Evolutionary conservation across 2,888 invertebrate genomes (phyloP).

Genomic region (Copidosoma aretas): DNA sequence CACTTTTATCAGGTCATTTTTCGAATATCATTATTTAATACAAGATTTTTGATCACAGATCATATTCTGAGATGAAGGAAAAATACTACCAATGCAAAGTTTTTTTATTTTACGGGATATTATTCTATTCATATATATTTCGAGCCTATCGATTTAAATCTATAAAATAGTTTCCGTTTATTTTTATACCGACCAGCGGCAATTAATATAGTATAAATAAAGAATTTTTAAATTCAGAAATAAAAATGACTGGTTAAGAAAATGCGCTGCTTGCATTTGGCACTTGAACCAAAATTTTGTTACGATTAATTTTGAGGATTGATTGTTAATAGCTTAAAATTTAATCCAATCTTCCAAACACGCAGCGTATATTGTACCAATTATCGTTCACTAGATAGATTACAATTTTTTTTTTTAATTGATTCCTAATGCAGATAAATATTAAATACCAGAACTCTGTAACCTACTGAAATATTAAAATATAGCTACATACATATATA

Average conservation of each 20-base stretch:
- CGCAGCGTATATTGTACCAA: background rate
- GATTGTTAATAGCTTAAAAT: background rate
- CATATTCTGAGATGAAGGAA: conserved; percentile 10
- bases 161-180: no score
- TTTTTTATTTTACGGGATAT: no score
- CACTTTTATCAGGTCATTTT: background rate
- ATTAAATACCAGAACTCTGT: background rate
- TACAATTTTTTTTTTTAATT: background rate
- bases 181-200: no score
- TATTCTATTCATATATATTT: no score
- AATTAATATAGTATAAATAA: no score
- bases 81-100: no score
- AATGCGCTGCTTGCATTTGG: background rate
- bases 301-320: background rate
- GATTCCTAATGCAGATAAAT: background rate
- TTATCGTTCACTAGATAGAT: no score
- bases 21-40: conserved; percentile 3
- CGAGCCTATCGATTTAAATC: no score
- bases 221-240: background rate
- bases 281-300: background rate
- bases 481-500: background rate
- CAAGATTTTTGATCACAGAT: conserved; percentile 18
- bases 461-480: background rate
- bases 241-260: no score
- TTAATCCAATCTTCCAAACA: background rate